These are phyloP conservation scores for Tamandua tetradactyla DNA, from an alignment of 2,797 vertebrate species.

Conservation along the genomic window DNA sequence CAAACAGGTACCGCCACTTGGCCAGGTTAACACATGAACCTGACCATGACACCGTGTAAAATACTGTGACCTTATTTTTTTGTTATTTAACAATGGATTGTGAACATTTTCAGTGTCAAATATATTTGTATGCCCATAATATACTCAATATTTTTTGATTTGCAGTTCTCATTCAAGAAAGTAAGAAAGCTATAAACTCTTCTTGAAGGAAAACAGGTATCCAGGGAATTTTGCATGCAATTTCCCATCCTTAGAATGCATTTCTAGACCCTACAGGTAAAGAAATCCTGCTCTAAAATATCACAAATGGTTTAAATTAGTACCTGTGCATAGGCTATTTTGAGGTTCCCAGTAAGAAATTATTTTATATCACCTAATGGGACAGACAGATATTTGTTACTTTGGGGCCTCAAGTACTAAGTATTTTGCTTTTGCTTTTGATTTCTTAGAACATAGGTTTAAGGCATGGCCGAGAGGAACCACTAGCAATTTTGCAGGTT, in stretches of 20 bases:
- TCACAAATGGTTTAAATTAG: background rate
- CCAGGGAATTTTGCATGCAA: background rate
- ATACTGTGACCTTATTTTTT: background rate
- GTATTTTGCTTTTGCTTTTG: background rate
- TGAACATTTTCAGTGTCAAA: background rate
- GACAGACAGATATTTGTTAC: background rate
- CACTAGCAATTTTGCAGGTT: background rate
- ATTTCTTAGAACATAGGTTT: constrained; percentile 36
- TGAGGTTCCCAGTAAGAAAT: background rate
- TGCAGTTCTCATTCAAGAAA: constrained; percentile 13
- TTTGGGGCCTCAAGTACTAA: background rate
- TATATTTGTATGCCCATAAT: background rate
- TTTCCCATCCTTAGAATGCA: background rate
- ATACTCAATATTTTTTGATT: background rate
- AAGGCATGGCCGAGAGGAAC: background rate
- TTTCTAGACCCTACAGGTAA: background rate
- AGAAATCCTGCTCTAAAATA: background rate
- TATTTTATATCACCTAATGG: background rate
- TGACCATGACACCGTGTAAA: too few relatives aligned
- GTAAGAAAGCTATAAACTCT: background rate
- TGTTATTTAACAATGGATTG: background rate
- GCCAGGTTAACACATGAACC: too few relatives aligned
- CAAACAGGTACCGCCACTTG: too few relatives aligned
- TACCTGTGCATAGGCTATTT: background rate
- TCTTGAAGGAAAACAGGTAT: background rate